Evolutionary conservation across 2,888 invertebrate species (phyloP).

Genomic region (Anoplius nigerrimus): DNA sequence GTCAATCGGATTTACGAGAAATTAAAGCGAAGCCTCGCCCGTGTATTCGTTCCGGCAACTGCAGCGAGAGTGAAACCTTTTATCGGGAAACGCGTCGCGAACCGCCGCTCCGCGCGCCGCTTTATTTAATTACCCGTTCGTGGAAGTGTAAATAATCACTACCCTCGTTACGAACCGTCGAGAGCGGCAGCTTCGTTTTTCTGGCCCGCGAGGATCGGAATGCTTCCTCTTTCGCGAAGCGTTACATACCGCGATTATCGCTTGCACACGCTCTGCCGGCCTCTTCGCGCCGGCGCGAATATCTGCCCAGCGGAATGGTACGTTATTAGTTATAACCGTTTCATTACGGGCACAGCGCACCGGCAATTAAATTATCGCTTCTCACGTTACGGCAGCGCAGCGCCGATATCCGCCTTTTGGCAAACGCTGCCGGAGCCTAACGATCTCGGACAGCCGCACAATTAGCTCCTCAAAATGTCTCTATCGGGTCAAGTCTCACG

Average conservation of each 20-base stretch:
- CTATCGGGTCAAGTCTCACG: conserved; percentile 18
- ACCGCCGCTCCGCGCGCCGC: too few species aligned
- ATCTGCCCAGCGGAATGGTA: conserved; percentile 19
- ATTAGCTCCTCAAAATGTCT: conserved; percentile 18
- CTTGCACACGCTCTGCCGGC: conserved; percentile 30
- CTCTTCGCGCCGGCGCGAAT: conserved; percentile 18
- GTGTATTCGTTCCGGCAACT: too few species aligned
- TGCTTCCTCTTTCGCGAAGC: conserved; percentile 26
- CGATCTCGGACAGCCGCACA: background rate
- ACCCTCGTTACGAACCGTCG: too few species aligned
- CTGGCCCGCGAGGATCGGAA: conserved; percentile 12
- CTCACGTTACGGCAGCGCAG: conserved; percentile 15
- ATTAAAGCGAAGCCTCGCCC: too few species aligned
- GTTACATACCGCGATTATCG: too few species aligned
- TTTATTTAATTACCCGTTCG: too few species aligned
- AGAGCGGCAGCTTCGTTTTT: background rate
- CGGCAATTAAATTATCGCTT: conserved; percentile 36
- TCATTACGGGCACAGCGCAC: conserved; percentile 23
- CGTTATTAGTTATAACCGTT: conserved; percentile 23
- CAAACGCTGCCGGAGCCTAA: conserved; percentile 9
- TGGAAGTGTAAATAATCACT: too few species aligned
- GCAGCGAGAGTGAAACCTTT: too few species aligned
- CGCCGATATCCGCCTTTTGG: conserved; percentile 8
- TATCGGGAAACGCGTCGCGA: too few species aligned
- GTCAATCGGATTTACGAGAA: too few species aligned